Evolutionary conservation across 30 jellyfish, hydroid and myxozoan genomes (phyloP).

Genomic region (Hydractinia symbiolongicarpus): DNA sequence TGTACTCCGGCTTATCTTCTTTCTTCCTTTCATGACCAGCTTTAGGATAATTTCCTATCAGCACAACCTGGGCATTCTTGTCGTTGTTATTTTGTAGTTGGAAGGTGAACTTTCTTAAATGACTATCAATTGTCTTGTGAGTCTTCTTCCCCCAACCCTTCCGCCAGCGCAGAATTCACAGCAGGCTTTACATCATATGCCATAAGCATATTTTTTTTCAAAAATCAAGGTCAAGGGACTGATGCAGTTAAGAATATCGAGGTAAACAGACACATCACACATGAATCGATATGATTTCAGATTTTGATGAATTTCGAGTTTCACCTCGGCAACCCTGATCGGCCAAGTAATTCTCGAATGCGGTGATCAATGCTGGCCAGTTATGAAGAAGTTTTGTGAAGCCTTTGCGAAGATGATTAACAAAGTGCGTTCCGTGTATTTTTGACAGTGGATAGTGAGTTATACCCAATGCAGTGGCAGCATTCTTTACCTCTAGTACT

Average conservation of each 20-base stretch:
- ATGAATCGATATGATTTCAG: too few relatives aligned
- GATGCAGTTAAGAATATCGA: too few relatives aligned
- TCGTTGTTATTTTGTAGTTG: slow-evolving; percentile 24
- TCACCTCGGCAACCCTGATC: slow-evolving; percentile 1
- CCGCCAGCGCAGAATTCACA: too few relatives aligned
- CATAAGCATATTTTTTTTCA: too few relatives aligned
- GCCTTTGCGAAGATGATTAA: slow-evolving; percentile 38
- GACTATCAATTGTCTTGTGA: too few relatives aligned
- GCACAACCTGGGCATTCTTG: neutral
- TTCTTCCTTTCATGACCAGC: slow-evolving; percentile 28
- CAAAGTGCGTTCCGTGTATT: slow-evolving; percentile 43
- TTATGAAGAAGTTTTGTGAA: slow-evolving; percentile 30
- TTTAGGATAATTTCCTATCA: slow-evolving; percentile 31
- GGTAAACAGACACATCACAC: too few relatives aligned
- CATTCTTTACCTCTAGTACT: slow-evolving; percentile 21
- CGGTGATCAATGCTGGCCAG: slow-evolving; percentile 45
- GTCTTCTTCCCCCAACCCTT: too few relatives aligned
- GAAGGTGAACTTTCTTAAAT: slow-evolving; percentile 9
- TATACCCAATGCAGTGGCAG: slow-evolving; percentile 25
- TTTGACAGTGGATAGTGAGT: slow-evolving; percentile 34
- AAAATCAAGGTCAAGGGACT: too few relatives aligned
- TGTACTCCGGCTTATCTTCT: slow-evolving; percentile 35
- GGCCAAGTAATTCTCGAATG: slow-evolving; percentile 27
- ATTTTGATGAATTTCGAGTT: neutral
- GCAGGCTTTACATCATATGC: too few relatives aligned